Percentiles rank a stretch among this genome's conserved stretches.
These are phyloP conservation scores for Bubo scandiacus DNA, from an alignment of 2,113 vertebrate genomes.

Conservation along the genomic window DNA sequence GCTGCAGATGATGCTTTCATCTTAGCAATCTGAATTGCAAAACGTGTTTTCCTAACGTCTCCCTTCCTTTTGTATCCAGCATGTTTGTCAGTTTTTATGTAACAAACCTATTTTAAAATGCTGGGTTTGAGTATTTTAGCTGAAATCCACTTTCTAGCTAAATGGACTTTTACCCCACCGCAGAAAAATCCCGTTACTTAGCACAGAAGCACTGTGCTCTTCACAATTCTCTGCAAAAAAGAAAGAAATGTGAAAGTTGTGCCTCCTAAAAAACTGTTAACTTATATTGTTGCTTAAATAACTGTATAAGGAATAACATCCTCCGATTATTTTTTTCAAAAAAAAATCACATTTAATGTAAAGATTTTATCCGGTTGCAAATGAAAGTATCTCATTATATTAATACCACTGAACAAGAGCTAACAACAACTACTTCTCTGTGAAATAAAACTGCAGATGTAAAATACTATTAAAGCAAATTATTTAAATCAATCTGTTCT, in stretches of 20 bases:
- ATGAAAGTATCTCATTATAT: background rate
- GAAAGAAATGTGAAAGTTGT: background rate
- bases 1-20: constrained; percentile 25
- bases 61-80: background rate
- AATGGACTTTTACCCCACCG: background rate
- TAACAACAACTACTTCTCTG: constrained; percentile 19
- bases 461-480: constrained; percentile 17
- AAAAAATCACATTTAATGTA: background rate
- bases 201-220: background rate
- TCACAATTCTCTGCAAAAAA: background rate
- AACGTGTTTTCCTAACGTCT: background rate
- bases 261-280: background rate
- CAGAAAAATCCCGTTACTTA: background rate
- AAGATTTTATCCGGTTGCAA: background rate
- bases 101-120: background rate
- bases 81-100: constrained; percentile 5
- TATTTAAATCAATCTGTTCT: constrained; percentile 1
- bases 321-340: background rate
- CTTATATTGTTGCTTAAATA: background rate
- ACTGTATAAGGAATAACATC: background rate
- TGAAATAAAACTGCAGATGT: background rate
- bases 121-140: background rate
- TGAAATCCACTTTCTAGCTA: background rate
- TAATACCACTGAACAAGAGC: background rate
- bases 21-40: constrained; percentile 39